Evolutionary conservation across 2,113 vertebrate species (phyloP).

Genomic region (Nibea coibor): DNA sequence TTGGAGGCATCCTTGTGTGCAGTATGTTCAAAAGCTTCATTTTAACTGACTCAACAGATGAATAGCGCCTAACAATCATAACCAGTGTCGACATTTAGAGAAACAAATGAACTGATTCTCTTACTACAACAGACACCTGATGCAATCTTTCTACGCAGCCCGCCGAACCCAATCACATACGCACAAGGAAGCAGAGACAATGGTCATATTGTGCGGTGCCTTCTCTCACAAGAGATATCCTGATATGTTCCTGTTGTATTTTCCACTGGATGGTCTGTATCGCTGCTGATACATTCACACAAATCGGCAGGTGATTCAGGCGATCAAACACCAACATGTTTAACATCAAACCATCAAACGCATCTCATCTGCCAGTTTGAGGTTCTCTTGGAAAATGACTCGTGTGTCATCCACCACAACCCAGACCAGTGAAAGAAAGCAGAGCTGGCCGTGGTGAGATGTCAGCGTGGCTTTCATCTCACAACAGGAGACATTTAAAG

Average conservation of each 20-base stretch:
- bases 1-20: background rate
- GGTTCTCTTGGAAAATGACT: constrained; percentile 22
- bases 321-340: constrained; percentile 33
- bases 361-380: constrained; percentile 13
- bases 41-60: background rate
- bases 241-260: constrained; percentile 36
- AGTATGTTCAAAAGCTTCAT: background rate
- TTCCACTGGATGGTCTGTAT: constrained; percentile 26
- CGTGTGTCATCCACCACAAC: constrained; percentile 30
- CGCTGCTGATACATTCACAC: constrained; percentile 25
- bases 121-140: background rate
- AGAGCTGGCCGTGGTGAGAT: constrained; percentile 16
- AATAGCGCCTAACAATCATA: background rate
- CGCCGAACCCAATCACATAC: background rate
- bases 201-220: constrained; percentile 38
- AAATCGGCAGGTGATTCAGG: constrained; percentile 17
- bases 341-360: background rate
- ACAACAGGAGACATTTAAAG: constrained; percentile 66
- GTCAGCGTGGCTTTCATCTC: constrained; percentile 53
- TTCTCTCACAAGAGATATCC: constrained; percentile 29
- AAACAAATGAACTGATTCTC: constrained; percentile 13
- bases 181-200: constrained; percentile 53
- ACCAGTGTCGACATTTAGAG: background rate
- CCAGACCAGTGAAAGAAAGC: constrained; percentile 27
- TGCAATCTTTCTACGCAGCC: background rate